Conservation (phyloP, 2,797 vertebrate genomes). For the Artibeus jamaicensis region DNA sequence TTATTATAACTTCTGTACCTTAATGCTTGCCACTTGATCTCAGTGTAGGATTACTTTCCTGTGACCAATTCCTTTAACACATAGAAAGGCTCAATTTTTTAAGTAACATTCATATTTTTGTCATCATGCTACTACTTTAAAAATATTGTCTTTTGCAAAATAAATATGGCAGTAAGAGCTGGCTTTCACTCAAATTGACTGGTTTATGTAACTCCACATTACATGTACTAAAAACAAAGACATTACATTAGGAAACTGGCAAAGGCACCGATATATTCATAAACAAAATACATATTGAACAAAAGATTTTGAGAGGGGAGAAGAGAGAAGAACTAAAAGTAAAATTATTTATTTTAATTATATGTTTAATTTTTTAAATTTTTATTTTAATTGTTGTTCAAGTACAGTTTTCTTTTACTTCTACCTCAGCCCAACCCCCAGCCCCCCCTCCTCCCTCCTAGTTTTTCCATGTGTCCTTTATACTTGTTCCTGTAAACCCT, state of each 20-base stretch:
- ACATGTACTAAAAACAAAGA: not conserved
- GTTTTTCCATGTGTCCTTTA: no score
- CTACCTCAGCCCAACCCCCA: no score
- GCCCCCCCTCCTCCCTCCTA: no score
- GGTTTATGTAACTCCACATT: not conserved
- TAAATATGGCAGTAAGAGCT: not conserved
- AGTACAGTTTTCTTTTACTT: no score
- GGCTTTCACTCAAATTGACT: not conserved
- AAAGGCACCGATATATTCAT: not conserved
- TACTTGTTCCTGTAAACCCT: no score
- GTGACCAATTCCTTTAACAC: not conserved
- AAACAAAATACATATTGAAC: not conserved
- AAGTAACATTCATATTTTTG: not conserved
- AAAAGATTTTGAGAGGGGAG: not conserved
- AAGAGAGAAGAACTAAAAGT: not conserved
- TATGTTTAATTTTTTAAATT: not conserved
- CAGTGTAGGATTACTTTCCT: not conserved
- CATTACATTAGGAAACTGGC: not conserved
- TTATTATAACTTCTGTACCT: not conserved
- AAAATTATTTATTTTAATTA: not conserved
- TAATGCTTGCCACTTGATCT: not conserved
- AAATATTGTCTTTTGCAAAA: not conserved
- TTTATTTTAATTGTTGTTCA: no score
- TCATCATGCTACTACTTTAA: not conserved
- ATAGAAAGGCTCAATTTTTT: not conserved